These are phyloP conservation scores for Sebastes variabilis DNA, from an alignment of 2,797 vertebrate genomes.

Conservation along the genomic window DNA sequence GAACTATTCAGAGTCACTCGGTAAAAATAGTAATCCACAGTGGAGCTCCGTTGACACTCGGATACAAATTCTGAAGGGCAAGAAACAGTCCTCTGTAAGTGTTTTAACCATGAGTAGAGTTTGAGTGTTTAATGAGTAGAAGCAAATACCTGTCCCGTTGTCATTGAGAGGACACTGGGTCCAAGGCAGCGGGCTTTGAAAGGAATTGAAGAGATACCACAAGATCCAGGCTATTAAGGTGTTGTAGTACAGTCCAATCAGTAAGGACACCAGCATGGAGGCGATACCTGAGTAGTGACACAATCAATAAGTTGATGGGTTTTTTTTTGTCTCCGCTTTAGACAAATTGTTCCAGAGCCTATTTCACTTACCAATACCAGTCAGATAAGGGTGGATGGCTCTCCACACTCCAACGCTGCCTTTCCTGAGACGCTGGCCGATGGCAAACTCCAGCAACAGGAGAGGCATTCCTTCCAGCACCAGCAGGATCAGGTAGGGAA, in stretches of 20 bases:
- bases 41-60: conserved; percentile 87
- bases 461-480: conserved; percentile 93
- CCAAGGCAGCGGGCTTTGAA: conserved; percentile 94
- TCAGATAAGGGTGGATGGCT: conserved; percentile 88
- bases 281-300: conserved; percentile 81
- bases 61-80: conserved; percentile 77
- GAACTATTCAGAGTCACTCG: conserved; percentile 89
- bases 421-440: conserved; percentile 92
- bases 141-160: conserved; percentile 84
- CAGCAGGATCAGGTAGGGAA: conserved; percentile 93
- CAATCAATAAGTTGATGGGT: not conserved
- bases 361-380: conserved; percentile 87
- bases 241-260: conserved; percentile 92
- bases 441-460: conserved; percentile 93
- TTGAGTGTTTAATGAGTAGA: not conserved
- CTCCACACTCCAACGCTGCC: conserved; percentile 88
- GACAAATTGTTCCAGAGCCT: not conserved
- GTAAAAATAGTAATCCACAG: conserved; percentile 94
- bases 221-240: conserved; percentile 92
- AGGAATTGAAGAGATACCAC: conserved; percentile 98
- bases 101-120: not conserved
- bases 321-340: not conserved
- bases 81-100: not conserved
- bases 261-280: conserved; percentile 89
- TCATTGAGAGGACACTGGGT: conserved; percentile 83